Base-by-base conservation (phyloP, 2,888 invertebrate species). In the Papilio gigon region DNA sequence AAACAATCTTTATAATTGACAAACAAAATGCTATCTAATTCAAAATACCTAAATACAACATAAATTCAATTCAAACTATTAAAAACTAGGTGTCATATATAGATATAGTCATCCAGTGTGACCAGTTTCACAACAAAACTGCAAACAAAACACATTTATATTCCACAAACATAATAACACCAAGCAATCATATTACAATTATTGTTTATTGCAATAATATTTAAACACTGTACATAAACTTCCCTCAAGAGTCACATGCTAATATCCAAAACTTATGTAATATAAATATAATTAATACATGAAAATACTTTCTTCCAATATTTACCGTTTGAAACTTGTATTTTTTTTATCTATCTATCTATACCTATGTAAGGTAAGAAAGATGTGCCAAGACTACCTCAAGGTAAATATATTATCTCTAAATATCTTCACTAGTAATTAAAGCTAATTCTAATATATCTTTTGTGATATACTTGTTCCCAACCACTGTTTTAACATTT, bases 131-230 rank as follows among this genome's bases (percentile, higher is more conserved):
- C 44, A 3, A 53, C 40, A 58, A 47, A 56, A 30, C 4, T 63
- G 67, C 63, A 56, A 35, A 67, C 56, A 63, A 68, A 68, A 63
- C 53, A 62, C 30, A 40, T 37, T 40, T 27, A 35, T 63, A 27
- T 63, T 63, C 63, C 44, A 25, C 35, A 35, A 58, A 37, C 33
- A 37, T 63, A 68, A 58, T 30, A 63, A 62, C 62, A 67, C 44
- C 50, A 60, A 35, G 33, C 40, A 65, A 61, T 67, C 53, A 61
- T 37, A 53, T 61, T 61, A 30, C 61, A 42, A 40, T 61, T 17
- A 40, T 50, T 68, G 71, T 70, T 67, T 73, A 73, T 69, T 71
- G 60, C 67, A 74, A 72, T 68, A 67, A 67, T 58, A 65, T 64
- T 61, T 63, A 47, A 17, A 65, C 53, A 64, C 50, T 64, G 64